These are phyloP conservation scores for Drosophila ficusphila DNA, from an alignment of 1,140 invertebrate genomes.

Conservation along the genomic window DNA sequence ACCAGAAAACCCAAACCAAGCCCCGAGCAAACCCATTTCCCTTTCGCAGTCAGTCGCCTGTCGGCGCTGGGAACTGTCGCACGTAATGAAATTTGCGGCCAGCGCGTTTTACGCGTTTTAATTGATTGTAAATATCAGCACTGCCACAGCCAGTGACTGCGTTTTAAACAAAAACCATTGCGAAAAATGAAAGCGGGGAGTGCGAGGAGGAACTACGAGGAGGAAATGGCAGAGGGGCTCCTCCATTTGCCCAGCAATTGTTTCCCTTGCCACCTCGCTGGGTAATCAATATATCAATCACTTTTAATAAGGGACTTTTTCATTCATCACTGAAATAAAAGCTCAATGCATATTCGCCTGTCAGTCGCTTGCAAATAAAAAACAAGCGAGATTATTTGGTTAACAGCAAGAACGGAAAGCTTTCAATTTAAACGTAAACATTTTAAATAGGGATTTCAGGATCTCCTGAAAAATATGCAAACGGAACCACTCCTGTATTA, in stretches of 20 bases:
- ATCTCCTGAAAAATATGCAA: too few relatives aligned
- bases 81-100: conserved; percentile 77
- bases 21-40: conserved; percentile 21
- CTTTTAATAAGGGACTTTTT: conserved; percentile 10
- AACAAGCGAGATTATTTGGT: too few relatives aligned
- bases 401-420: neutral
- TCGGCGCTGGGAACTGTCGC: conserved; percentile 31
- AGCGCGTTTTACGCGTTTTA: conserved; percentile 72
- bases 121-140: conserved; percentile 79
- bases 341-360: neutral
- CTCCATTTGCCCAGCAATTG: neutral
- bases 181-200: neutral
- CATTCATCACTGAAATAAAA: neutral
- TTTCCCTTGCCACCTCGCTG: neutral
- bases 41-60: conserved; percentile 25
- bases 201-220: neutral
- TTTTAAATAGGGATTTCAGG: too few relatives aligned
- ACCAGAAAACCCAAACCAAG: conserved; percentile 35
- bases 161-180: conserved; percentile 6
- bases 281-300: conserved; percentile 22
- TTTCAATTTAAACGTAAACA: too few relatives aligned
- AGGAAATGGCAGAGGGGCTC: neutral
- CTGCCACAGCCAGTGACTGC: conserved; percentile 37
- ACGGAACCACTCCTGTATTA: too few relatives aligned
- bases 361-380: too few relatives aligned